A percentile compares a stretch with the other conserved stretches of the same genome.
phyloP scores from a whole-genome alignment of 2,888 invertebrate genomes.

The Pyrocoelia pectoralis region DNA sequence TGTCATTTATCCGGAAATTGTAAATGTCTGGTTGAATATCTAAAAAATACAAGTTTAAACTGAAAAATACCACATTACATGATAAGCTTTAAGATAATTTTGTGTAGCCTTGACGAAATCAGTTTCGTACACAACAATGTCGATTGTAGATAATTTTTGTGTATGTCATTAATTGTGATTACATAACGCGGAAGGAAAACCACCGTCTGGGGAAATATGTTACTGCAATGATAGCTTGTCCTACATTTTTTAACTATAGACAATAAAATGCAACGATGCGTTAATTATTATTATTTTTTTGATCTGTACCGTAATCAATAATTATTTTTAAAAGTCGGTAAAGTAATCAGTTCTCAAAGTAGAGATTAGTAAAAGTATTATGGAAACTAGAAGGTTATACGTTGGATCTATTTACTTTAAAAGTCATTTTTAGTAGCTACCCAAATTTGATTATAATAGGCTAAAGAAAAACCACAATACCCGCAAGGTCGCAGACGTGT shows the following conservation, averaged over 20 bases:
- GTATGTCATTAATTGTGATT: not conserved
- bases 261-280: not conserved
- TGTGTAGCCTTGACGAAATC: no score
- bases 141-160: not conserved
- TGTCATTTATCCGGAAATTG: no score
- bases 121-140: not conserved
- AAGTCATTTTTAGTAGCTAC: not conserved
- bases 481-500: constrained; percentile 34
- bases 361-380: not conserved
- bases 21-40: no score
- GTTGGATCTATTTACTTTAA: not conserved
- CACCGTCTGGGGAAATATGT: not conserved
- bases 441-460: not conserved
- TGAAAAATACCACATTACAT: no score
- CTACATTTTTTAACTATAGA: not conserved
- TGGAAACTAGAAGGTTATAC: not conserved
- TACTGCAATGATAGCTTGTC: constrained; percentile 3
- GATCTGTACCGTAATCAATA: not conserved
- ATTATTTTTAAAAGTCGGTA: not conserved
- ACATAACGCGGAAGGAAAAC: constrained; percentile 7
- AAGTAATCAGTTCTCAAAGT: not conserved
- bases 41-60: no score
- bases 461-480: constrained; percentile 30
- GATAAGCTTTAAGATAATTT: no score
- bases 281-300: no score